Conservation (phyloP, 2,888 invertebrate genomes). For the Furcula furcula region DNA sequence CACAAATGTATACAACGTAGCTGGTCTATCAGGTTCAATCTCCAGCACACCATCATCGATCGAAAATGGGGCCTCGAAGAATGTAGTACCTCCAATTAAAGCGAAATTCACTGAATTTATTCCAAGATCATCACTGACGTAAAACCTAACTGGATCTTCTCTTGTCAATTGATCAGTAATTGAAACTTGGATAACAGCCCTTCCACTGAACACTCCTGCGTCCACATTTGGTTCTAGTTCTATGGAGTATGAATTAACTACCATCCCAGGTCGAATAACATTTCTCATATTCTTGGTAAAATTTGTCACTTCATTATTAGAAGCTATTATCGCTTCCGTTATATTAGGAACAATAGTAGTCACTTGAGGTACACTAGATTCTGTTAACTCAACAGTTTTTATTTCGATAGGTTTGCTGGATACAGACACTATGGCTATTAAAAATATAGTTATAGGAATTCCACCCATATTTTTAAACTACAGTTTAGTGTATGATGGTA, state of each 20-base stretch:
- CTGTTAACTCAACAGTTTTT: slow-evolving; percentile 1
- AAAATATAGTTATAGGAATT: slow-evolving; percentile 23
- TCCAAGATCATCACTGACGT: neutral
- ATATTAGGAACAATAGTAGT: neutral
- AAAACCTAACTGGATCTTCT: slow-evolving; percentile 28
- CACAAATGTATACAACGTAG: neutral
- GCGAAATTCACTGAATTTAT: neutral
- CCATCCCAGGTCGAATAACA: slow-evolving; percentile 49
- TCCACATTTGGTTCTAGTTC: slow-evolving; percentile 36
- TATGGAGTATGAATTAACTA: slow-evolving; percentile 36
- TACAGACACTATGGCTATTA: slow-evolving; percentile 20
- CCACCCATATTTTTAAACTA: slow-evolving; percentile 25
- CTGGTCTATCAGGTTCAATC: neutral
- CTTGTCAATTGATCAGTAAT: slow-evolving; percentile 34
- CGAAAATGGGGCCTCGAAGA: neutral
- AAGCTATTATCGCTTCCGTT: slow-evolving; percentile 1
- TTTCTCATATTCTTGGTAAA: slow-evolving; percentile 17
- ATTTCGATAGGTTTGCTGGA: slow-evolving; percentile 33
- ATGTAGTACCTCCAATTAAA: neutral
- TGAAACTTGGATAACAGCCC: slow-evolving; percentile 31
- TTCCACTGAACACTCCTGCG: slow-evolving; percentile 40
- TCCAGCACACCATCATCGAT: slow-evolving; percentile 1
- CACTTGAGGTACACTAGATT: neutral
- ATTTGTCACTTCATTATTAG: neutral
- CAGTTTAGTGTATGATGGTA: slow-evolving; percentile 6